phyloP scores from a whole-genome alignment of 2,113 vertebrate species.

The Podarcis muralis region DNA sequence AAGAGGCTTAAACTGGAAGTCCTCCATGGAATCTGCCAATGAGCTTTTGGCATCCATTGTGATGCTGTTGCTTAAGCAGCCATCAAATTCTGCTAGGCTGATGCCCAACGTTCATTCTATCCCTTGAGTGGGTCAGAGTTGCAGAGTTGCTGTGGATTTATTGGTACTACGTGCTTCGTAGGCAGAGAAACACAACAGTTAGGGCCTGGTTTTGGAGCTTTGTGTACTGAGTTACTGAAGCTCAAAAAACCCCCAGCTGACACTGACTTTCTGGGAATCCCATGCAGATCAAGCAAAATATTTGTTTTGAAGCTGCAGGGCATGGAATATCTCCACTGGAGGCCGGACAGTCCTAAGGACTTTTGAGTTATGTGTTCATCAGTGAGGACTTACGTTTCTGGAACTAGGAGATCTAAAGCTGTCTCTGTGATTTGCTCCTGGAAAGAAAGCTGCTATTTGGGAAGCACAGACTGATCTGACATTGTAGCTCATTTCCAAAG shows the following conservation, averaged over 20 bases:
- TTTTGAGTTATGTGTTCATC: not conserved
- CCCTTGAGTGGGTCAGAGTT: not conserved
- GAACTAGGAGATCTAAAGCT: not conserved
- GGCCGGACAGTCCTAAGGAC: not conserved
- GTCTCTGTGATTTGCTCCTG: not conserved
- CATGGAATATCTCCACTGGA: not conserved
- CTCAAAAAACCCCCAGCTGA: not conserved
- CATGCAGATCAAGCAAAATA: not conserved
- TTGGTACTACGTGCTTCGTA: not conserved
- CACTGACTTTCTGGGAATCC: not conserved
- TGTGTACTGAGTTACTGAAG: not conserved
- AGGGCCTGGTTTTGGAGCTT: not conserved
- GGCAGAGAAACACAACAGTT: not conserved
- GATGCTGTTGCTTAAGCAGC: conserved; percentile 8
- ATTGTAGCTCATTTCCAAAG: not conserved
- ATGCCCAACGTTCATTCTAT: not conserved
- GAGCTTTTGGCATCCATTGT: conserved; percentile 23
- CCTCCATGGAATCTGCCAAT: not conserved
- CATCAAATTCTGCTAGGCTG: not conserved
- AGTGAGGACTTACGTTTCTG: not conserved
- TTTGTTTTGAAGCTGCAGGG: not conserved
- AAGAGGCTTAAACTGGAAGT: not conserved
- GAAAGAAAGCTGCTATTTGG: not conserved
- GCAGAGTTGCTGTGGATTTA: not conserved
- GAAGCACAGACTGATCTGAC: not conserved